A percentile compares a stretch with the other conserved stretches of the same genome.
These are phyloP conservation scores for Amitus sp. DNA, from an alignment of 2,888 invertebrate genomes.

Conservation along the genomic window DNA sequence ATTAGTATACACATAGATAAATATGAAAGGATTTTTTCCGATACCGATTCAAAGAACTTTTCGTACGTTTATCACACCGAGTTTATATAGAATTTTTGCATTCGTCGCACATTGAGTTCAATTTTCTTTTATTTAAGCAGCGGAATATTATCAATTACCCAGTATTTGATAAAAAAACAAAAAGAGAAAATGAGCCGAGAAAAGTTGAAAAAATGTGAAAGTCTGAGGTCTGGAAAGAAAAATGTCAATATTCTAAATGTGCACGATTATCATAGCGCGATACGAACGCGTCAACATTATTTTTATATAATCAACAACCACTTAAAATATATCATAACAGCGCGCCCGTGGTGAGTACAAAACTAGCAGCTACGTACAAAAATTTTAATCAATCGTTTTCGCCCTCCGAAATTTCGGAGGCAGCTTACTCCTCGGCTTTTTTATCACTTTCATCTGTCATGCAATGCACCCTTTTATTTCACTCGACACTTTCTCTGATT, in stretches of 20 bases:
- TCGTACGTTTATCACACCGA: slow-evolving; percentile 48
- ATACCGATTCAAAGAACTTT: slow-evolving; percentile 37
- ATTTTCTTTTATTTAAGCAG: slow-evolving; percentile 4
- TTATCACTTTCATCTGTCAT: slow-evolving; percentile 18
- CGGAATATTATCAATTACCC: too few species aligned
- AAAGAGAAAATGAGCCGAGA: not conserved
- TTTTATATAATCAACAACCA: slow-evolving; percentile 52
- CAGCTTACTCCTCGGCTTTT: slow-evolving; percentile 40
- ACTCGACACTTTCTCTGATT: slow-evolving; percentile 19
- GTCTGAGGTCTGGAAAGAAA: too few species aligned
- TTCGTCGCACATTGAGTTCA: slow-evolving; percentile 31
- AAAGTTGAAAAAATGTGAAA: too few species aligned
- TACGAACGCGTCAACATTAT: slow-evolving; percentile 45
- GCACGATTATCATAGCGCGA: slow-evolving; percentile 32
- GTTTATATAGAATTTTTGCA: slow-evolving; percentile 37
- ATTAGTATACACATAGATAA: slow-evolving; percentile 37
- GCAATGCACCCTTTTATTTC: slow-evolving; percentile 15
- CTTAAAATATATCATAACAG: slow-evolving; percentile 61
- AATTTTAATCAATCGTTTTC: slow-evolving; percentile 61
- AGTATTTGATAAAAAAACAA: too few species aligned
- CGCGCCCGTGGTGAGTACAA: slow-evolving; percentile 66
- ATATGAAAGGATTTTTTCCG: slow-evolving; percentile 29
- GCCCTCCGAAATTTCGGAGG: slow-evolving; percentile 58
- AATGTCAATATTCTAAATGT: slow-evolving; percentile 21
- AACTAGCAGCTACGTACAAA: slow-evolving; percentile 71